These are phyloP conservation scores for Elegia similella DNA, from an alignment of 2,888 invertebrate species.

Conservation along the genomic window DNA sequence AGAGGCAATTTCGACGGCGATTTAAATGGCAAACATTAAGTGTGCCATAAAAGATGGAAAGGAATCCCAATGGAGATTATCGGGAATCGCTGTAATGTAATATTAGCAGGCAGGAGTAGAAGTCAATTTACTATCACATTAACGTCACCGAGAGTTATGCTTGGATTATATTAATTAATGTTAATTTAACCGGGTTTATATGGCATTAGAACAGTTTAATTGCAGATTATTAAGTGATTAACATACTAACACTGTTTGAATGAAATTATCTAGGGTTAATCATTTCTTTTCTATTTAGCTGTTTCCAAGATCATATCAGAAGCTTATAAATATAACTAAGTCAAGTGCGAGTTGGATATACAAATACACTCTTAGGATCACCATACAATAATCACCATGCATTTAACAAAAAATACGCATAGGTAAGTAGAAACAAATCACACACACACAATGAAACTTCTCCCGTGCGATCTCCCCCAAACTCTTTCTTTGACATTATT, in stretches of 20 bases:
- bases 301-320: background rate
- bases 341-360: too few species aligned
- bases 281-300: background rate
- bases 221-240: slow-evolving; percentile 29
- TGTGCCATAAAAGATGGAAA: slow-evolving; percentile 55
- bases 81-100: slow-evolving; percentile 56
- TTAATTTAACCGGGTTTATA: slow-evolving; percentile 53
- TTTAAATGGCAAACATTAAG: slow-evolving; percentile 57
- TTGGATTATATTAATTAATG: slow-evolving; percentile 56
- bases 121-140: slow-evolving; percentile 61
- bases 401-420: too few species aligned
- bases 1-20: slow-evolving; percentile 54
- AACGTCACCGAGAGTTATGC: slow-evolving; percentile 51
- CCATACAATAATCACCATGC: too few species aligned
- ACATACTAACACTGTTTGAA: slow-evolving; percentile 4
- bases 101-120: slow-evolving; percentile 43
- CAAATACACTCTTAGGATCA: too few species aligned
- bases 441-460: too few species aligned
- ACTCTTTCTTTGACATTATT: too few species aligned
- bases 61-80: slow-evolving; percentile 61
- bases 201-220: slow-evolving; percentile 40
- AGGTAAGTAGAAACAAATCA: too few species aligned
- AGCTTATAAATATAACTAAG: too few species aligned
- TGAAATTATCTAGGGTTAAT: background rate
- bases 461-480: too few species aligned